Evolutionary conservation across 2,113 vertebrate species (phyloP).

Genomic region (Noturus placidus): DNA sequence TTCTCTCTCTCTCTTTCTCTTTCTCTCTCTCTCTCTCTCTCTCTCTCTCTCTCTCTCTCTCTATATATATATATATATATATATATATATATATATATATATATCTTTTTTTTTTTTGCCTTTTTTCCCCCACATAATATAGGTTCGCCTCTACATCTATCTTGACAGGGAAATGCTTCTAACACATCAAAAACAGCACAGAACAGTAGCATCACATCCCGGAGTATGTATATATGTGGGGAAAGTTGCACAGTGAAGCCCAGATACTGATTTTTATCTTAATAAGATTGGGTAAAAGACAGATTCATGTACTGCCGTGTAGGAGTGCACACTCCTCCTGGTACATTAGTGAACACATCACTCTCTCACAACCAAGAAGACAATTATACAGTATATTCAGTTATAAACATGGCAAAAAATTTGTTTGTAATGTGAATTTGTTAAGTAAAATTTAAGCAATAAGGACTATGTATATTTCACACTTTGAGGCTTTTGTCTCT

Average conservation of each 20-base stretch:
- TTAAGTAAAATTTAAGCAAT: neutral
- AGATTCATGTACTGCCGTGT: neutral
- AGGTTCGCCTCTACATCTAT: neutral
- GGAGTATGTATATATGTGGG: neutral
- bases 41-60: too few relatives aligned
- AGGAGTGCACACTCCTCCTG: slow-evolving; percentile 8
- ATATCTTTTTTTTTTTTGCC: too few relatives aligned
- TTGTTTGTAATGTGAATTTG: neutral
- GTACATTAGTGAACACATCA: neutral
- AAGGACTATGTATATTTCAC: neutral
- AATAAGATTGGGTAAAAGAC: slow-evolving; percentile 20
- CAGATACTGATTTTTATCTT: slow-evolving; percentile 42
- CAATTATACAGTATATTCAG: neutral
- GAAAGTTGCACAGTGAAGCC: neutral
- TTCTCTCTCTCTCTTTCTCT: neutral
- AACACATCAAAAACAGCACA: neutral
- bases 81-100: too few relatives aligned
- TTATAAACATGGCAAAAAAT: neutral
- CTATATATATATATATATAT: too few relatives aligned
- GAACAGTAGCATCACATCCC: neutral
- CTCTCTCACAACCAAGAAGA: neutral
- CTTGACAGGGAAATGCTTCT: neutral
- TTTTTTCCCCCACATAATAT: neutral
- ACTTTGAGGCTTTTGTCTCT: neutral
- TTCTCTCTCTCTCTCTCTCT: too few relatives aligned